A percentile compares a stretch with the other conserved stretches of the same genome.
These are phyloP conservation scores for Sarcophaga peregrina DNA, from an alignment of 1,140 invertebrate genomes.

Conservation along the genomic window DNA sequence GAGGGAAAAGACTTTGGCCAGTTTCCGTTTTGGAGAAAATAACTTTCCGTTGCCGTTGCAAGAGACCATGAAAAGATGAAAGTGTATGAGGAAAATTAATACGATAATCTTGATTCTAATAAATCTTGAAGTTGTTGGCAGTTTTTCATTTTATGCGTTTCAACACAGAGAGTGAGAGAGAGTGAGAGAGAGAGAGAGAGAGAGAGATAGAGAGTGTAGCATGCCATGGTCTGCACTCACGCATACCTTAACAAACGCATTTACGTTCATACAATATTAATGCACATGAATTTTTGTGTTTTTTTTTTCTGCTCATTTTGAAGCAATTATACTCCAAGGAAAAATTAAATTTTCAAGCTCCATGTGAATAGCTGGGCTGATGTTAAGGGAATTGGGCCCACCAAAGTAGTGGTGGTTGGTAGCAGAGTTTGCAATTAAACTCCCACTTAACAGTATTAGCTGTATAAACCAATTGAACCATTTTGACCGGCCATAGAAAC, in stretches of 20 bases:
- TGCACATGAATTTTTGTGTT: neutral
- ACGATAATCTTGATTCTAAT: conserved; percentile 67
- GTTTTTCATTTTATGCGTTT: conserved; percentile 56
- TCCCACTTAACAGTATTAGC: conserved; percentile 17
- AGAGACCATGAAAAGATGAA: no score
- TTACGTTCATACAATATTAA: neutral
- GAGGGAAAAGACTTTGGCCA: no score
- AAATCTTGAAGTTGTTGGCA: conserved; percentile 65
- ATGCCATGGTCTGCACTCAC: neutral
- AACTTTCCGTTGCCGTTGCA: no score
- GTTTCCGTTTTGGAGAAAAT: no score
- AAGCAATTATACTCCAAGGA: neutral
- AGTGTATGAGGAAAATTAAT: conserved; percentile 52
- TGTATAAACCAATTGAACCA: conserved; percentile 10
- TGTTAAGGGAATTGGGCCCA: neutral
- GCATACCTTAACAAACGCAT: neutral
- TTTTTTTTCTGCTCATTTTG: no score
- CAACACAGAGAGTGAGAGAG: neutral
- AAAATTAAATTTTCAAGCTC: neutral
- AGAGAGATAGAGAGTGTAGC: neutral
- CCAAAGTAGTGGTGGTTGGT: neutral
- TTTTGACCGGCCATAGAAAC: neutral
- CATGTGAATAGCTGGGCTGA: neutral
- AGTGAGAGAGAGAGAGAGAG: neutral
- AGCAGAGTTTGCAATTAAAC: conserved; percentile 60